A percentile compares a stretch with the other conserved stretches of the same genome.
Evolutionary conservation across 2,797 vertebrate genomes (phyloP).

Genomic region (Pampus argenteus): DNA sequence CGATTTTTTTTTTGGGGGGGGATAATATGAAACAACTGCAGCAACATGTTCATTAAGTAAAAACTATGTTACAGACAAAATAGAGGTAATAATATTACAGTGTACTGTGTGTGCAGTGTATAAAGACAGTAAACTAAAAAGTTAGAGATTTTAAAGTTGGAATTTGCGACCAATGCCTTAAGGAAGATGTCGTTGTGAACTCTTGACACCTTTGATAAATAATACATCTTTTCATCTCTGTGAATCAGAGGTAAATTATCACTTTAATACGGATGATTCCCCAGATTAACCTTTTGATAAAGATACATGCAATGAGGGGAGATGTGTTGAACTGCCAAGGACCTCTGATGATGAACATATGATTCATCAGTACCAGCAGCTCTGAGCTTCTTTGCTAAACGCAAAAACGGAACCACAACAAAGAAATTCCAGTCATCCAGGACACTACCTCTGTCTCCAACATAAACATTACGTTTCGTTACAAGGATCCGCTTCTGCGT

Average conservation of each 20-base stretch:
- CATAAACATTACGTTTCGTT: slow-evolving; percentile 76
- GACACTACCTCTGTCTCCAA: slow-evolving; percentile 68
- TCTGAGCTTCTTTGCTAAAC: slow-evolving; percentile 60
- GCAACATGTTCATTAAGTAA: background rate
- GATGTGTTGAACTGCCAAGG: slow-evolving; percentile 52
- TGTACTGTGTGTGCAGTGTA: background rate
- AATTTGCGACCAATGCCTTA: slow-evolving; percentile 52
- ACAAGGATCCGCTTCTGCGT: slow-evolving; percentile 54
- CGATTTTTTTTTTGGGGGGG: background rate
- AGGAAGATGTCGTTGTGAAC: slow-evolving; percentile 61
- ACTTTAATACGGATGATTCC: slow-evolving; percentile 51
- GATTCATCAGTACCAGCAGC: slow-evolving; percentile 77
- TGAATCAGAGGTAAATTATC: slow-evolving; percentile 70
- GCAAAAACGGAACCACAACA: slow-evolving; percentile 74
- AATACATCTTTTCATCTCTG: slow-evolving; percentile 48
- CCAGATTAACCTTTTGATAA: slow-evolving; percentile 59
- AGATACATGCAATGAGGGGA: slow-evolving; percentile 26
- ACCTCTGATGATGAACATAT: slow-evolving; percentile 65
- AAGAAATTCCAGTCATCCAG: slow-evolving; percentile 71
- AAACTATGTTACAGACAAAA: background rate
- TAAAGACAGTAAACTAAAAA: slow-evolving; percentile 22
- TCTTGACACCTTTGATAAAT: slow-evolving; percentile 67
- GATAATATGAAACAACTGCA: background rate
- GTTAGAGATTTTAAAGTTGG: slow-evolving; percentile 47
- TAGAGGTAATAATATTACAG: background rate